A percentile compares a stretch with the other conserved stretches of the same genome.
phyloP scores from a whole-genome alignment of 2,888 invertebrate genomes.

The Drosophila aldrichi region DNA sequence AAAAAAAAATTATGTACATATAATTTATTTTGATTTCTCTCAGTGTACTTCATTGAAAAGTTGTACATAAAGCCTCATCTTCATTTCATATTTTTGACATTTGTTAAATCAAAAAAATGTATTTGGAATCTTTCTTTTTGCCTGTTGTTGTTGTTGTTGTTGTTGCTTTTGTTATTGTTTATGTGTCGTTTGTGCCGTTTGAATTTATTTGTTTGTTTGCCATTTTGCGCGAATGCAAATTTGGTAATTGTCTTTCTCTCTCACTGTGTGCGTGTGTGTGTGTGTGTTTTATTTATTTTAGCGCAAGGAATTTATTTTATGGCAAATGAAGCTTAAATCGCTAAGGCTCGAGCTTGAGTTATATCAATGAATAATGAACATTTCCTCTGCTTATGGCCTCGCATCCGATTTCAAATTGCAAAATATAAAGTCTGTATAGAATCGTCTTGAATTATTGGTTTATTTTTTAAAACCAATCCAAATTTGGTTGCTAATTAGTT shows the following conservation, averaged over 20 bases:
- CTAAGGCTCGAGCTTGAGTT: slow-evolving; percentile 49
- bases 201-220: slow-evolving; percentile 79
- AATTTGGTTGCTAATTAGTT: slow-evolving; percentile 39
- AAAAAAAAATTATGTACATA: too few species aligned
- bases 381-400: slow-evolving; percentile 17
- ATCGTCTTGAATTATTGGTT: slow-evolving; percentile 7
- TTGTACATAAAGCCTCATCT: slow-evolving; percentile 60
- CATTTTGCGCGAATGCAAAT: slow-evolving; percentile 72
- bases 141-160: slow-evolving; percentile 1
- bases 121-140: slow-evolving; percentile 47
- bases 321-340: slow-evolving; percentile 56
- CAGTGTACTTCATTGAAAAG: slow-evolving; percentile 57
- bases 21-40: slow-evolving; percentile 28
- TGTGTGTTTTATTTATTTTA: slow-evolving; percentile 64
- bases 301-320: slow-evolving; percentile 65
- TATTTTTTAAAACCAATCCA: not conserved
- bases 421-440: slow-evolving; percentile 20
- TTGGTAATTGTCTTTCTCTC: slow-evolving; percentile 68
- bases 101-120: slow-evolving; percentile 78
- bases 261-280: slow-evolving; percentile 6
- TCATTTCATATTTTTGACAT: slow-evolving; percentile 73
- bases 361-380: slow-evolving; percentile 55
- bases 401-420: slow-evolving; percentile 8
- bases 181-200: slow-evolving; percentile 71
- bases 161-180: slow-evolving; percentile 47